Conservation (phyloP, 2,888 invertebrate genomes). For the Zaprionus bogoriensis region DNA sequence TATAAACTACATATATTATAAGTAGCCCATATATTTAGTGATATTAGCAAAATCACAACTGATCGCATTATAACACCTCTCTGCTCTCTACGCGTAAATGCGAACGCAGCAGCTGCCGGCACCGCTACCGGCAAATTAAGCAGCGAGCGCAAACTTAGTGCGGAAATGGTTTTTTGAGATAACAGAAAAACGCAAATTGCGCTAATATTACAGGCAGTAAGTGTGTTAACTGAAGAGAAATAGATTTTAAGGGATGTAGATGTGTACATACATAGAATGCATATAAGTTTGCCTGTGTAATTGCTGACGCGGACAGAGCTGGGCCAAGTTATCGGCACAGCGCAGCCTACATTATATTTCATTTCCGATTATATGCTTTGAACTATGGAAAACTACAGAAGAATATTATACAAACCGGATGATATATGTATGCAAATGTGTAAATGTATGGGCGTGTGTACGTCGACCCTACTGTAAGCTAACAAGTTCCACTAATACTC, state of each 20-base stretch:
- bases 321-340: too few relatives aligned
- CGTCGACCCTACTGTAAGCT: not conserved
- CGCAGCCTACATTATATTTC: too few relatives aligned
- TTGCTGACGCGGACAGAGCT: too few relatives aligned
- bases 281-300: too few relatives aligned
- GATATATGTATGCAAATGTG: not conserved
- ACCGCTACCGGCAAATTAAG: conserved; percentile 48
- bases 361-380: too few relatives aligned
- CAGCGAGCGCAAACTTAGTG: conserved; percentile 10
- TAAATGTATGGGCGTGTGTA: not conserved
- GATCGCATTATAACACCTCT: not conserved
- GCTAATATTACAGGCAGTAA: not conserved
- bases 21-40: not conserved
- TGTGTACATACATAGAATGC: too few relatives aligned
- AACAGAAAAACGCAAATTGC: not conserved
- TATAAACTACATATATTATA: not conserved
- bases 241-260: too few relatives aligned
- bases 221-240: too few relatives aligned
- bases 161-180: not conserved
- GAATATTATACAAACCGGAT: not conserved
- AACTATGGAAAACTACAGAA: too few relatives aligned
- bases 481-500: conserved; percentile 68
- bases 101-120: conserved; percentile 25
- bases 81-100: not conserved
- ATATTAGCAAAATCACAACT: too few relatives aligned